These are phyloP conservation scores for Pagrus major DNA, from an alignment of 2,113 vertebrate species.

Conservation along the genomic window DNA sequence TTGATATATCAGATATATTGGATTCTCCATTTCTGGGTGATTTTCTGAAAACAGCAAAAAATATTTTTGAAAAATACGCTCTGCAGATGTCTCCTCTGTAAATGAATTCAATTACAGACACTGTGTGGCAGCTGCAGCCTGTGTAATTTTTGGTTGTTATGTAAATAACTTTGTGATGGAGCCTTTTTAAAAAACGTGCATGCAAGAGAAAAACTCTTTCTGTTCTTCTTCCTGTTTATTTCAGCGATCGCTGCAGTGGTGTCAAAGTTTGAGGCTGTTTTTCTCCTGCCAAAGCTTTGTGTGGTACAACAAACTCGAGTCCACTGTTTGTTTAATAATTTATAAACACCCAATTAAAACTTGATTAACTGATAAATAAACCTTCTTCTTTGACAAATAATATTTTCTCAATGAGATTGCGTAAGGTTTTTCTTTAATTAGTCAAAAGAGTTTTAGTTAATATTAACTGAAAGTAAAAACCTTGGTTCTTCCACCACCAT, in stretches of 20 bases:
- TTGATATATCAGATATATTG: constrained; percentile 1
- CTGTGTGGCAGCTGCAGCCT: constrained; percentile 42
- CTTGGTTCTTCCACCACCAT: not conserved
- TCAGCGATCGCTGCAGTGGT: constrained; percentile 1
- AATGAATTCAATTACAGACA: constrained; percentile 29
- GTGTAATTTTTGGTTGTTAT: constrained; percentile 36
- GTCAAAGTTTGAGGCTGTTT: not conserved
- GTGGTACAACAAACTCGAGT: not conserved
- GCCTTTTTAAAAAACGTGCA: constrained; percentile 5
- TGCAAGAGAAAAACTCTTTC: constrained; percentile 10
- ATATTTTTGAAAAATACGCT: not conserved
- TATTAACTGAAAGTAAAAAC: not conserved
- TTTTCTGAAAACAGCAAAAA: constrained; percentile 30
- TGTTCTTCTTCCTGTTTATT: not conserved
- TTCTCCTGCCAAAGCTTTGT: not conserved
- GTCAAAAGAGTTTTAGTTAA: not conserved
- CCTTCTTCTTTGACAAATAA: not conserved
- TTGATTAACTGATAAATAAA: not conserved
- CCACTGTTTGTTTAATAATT: constrained; percentile 16
- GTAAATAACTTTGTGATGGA: constrained; percentile 32
- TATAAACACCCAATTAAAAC: not conserved
- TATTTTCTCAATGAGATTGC: not conserved
- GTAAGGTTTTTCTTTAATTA: not conserved
- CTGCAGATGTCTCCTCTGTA: constrained; percentile 29
- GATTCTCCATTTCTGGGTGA: not conserved